A percentile compares a stretch with the other conserved stretches of the same genome.
Conservation (phyloP, 2,113 vertebrate genomes). For the Leucosticte australis region DNA sequence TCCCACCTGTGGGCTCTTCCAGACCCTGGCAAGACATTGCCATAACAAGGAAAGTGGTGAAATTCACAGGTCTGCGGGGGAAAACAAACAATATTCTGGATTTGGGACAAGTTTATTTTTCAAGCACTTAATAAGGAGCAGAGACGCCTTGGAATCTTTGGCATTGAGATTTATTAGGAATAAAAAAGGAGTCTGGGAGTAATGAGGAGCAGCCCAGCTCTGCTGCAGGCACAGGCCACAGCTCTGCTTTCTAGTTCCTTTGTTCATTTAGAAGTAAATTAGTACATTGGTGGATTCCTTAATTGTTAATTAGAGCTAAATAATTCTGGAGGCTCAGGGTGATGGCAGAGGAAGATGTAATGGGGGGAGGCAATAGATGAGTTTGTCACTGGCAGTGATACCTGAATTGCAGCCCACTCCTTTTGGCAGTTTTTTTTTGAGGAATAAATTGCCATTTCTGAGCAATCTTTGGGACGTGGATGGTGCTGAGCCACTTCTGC, state of each 20-base stretch:
- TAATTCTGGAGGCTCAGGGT: neutral
- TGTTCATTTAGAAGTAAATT: neutral
- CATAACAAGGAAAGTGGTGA: neutral
- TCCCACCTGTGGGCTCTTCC: neutral
- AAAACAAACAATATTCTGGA: neutral
- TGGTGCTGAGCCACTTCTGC: neutral
- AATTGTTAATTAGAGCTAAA: neutral
- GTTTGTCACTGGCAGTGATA: neutral
- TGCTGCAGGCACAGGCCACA: neutral
- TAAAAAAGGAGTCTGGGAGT: neutral
- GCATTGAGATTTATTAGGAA: neutral
- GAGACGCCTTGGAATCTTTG: neutral
- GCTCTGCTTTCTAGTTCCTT: neutral
- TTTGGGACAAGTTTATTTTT: neutral
- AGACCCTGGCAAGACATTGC: accelerated
- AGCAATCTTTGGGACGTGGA: neutral
- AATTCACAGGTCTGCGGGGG: neutral
- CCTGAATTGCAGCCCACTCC: neutral
- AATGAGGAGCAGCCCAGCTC: constrained; percentile 7
- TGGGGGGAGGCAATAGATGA: neutral
- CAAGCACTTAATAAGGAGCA: constrained; percentile 27
- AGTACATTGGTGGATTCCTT: neutral
- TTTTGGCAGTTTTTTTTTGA: neutral
- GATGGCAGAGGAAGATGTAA: neutral
- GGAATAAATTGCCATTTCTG: neutral